phyloP scores from a whole-genome alignment of 2,797 vertebrate species.

The Enteromius paludinosus region DNA sequence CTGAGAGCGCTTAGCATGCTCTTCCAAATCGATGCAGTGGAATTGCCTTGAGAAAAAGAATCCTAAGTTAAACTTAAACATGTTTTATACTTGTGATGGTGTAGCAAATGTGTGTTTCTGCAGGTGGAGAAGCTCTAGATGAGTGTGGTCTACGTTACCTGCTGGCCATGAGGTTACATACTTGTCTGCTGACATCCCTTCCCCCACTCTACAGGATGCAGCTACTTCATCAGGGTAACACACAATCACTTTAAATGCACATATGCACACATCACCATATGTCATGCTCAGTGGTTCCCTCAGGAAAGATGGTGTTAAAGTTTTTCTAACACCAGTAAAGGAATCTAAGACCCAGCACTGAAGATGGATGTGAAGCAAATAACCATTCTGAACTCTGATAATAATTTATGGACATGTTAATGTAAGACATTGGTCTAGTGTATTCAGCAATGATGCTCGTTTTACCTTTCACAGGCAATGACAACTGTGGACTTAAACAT shows the following conservation, averaged over 20 bases:
- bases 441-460: not conserved
- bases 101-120: conserved; percentile 21
- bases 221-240: conserved; percentile 96
- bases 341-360: not conserved
- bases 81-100: not conserved
- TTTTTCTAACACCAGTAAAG: not conserved
- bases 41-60: not conserved
- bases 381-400: not conserved
- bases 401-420: not conserved
- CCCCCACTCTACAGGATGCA: conserved; percentile 95
- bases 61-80: not conserved
- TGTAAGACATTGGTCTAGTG: not conserved
- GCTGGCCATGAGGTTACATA: conserved; percentile 95
- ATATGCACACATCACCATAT: too few relatives aligned
- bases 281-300: not conserved
- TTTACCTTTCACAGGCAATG: not conserved
- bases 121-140: conserved; percentile 95
- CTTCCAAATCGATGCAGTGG: not conserved
- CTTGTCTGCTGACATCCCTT: conserved; percentile 94
- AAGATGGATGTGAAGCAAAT: not conserved
- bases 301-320: not conserved
- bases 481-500: not conserved
- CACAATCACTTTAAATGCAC: not conserved
- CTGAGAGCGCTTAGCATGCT: not conserved
- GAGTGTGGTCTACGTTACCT: conserved; percentile 95